Evolutionary conservation across 1,140 invertebrate genomes (phyloP).

Genomic region (Bombus waltoni): DNA sequence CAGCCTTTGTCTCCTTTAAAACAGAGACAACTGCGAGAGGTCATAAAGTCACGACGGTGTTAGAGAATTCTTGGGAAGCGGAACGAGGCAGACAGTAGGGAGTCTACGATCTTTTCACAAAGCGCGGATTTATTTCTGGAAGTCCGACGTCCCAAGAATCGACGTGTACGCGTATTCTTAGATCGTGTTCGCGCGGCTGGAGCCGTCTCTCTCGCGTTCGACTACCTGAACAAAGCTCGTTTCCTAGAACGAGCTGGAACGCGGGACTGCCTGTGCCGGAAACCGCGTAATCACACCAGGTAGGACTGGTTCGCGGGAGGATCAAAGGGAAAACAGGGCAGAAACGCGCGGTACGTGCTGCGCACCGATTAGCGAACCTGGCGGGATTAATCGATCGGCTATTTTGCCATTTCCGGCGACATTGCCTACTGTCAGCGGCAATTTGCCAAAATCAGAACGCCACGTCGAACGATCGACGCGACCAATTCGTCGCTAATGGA

Average conservation of each 20-base stretch:
- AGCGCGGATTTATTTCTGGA: constrained; percentile 53
- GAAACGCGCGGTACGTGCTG: constrained; percentile 14
- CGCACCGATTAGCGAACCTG: constrained; percentile 50
- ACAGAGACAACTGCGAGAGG: not conserved
- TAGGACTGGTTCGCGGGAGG: not conserved
- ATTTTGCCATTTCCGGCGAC: constrained; percentile 57
- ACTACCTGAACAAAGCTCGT: not conserved
- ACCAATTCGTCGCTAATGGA: constrained; percentile 65
- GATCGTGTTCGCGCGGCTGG: constrained; percentile 4
- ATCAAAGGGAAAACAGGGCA: constrained; percentile 23
- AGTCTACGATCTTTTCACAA: constrained; percentile 67
- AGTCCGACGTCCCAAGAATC: constrained; percentile 57
- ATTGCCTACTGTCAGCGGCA: constrained; percentile 40
- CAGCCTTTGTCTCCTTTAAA: not conserved
- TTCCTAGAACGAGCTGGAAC: not conserved
- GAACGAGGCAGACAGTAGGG: constrained; percentile 28
- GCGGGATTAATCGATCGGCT: constrained; percentile 52
- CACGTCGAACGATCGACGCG: constrained; percentile 52
- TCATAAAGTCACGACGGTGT: constrained; percentile 40
- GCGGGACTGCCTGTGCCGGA: not conserved
- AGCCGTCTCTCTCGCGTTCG: no score
- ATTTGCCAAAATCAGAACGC: constrained; percentile 61
- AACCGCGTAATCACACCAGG: not conserved
- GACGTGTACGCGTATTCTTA: constrained; percentile 61
- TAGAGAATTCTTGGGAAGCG: constrained; percentile 46